phyloP scores from a whole-genome alignment of 2,888 invertebrate species.

The Andrena hattorfiana region DNA sequence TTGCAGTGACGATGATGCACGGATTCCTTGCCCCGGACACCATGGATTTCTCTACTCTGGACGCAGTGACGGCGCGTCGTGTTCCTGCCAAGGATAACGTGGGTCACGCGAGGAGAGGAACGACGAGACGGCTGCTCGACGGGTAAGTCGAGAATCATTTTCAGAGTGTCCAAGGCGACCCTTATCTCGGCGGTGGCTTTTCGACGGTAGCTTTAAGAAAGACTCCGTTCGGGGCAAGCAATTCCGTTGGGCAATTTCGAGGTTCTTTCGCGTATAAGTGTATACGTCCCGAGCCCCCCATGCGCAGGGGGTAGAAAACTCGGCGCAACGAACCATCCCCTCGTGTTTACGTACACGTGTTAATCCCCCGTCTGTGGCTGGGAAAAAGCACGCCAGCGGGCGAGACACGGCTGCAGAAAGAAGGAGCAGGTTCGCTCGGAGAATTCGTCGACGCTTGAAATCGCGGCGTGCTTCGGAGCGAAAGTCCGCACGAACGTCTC shows the following conservation, averaged over 20 bases:
- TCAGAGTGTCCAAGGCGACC: background rate
- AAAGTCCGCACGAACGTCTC: background rate
- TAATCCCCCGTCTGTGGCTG: constrained; percentile 14
- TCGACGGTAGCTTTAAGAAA: no score
- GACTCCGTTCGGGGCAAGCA: background rate
- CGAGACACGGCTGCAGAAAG: background rate
- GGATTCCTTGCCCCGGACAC: constrained; percentile 51
- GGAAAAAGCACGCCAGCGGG: background rate
- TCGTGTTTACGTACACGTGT: constrained; percentile 53
- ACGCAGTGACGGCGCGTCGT: constrained; percentile 35
- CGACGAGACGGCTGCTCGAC: constrained; percentile 25
- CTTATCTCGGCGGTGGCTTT: background rate
- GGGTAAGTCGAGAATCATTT: constrained; percentile 39
- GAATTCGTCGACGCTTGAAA: constrained; percentile 6
- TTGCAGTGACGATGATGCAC: constrained; percentile 60
- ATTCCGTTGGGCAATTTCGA: constrained; percentile 7
- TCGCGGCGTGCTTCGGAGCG: background rate
- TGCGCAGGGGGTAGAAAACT: constrained; percentile 17
- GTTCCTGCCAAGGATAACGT: constrained; percentile 21
- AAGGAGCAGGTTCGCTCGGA: background rate
- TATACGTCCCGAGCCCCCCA: constrained; percentile 1
- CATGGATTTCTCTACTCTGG: constrained; percentile 62
- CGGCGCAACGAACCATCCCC: constrained; percentile 17
- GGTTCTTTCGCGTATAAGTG: background rate
- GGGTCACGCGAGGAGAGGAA: constrained; percentile 9